Conservation (phyloP, 2,113 vertebrate genomes). For the Scytalopus superciliaris region DNA sequence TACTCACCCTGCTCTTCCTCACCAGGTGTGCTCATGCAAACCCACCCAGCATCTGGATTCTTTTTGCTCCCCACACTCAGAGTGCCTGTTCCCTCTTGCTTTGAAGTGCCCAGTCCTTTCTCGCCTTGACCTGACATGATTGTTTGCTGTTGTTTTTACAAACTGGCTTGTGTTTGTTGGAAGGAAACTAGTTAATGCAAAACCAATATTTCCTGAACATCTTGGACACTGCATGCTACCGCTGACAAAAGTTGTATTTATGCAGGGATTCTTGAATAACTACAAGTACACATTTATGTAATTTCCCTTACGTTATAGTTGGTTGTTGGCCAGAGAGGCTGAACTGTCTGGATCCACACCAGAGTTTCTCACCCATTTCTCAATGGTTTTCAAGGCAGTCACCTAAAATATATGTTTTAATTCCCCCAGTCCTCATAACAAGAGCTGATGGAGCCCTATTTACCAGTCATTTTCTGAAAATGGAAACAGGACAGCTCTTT, state of each 20-base stretch:
- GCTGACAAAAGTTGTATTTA: not conserved
- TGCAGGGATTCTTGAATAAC: not conserved
- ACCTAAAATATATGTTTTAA: not conserved
- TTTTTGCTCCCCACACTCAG: accelerated
- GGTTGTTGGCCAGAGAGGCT: not conserved
- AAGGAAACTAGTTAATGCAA: not conserved
- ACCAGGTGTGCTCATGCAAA: not conserved
- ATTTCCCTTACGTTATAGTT: accelerated
- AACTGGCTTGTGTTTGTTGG: not conserved
- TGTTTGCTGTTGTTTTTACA: not conserved
- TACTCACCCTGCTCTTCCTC: not conserved
- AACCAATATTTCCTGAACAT: not conserved
- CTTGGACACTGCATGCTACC: not conserved
- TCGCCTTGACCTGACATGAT: accelerated
- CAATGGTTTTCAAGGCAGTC: not conserved
- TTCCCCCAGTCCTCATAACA: not conserved
- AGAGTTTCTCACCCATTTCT: not conserved
- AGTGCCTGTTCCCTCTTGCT: not conserved
- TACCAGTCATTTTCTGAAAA: not conserved
- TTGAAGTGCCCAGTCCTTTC: not conserved
- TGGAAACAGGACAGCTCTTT: not conserved
- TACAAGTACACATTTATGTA: not conserved
- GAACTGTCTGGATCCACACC: not conserved
- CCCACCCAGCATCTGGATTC: accelerated
- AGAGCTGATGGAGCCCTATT: not conserved